Evolutionary conservation across 1,140 invertebrate species (phyloP), one percentile per base, ranked within the genome.

Genomic region (Akabosia matsudoensis): DNA sequence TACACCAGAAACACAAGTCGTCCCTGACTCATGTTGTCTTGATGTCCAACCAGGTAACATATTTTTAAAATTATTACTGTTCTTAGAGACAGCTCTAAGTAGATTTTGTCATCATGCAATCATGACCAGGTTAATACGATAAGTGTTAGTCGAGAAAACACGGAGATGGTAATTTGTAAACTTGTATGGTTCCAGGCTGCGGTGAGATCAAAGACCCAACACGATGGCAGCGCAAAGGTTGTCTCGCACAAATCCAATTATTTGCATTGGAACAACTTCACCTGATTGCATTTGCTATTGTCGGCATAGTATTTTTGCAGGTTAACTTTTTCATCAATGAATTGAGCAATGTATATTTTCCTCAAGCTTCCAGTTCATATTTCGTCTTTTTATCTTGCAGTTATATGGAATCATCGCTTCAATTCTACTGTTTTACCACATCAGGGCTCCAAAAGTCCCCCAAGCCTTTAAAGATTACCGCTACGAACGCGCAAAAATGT

Each of bases 1-100:
- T 84, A 87, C 91, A 79, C 91, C 93, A n/a, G 86, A 89, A 93
- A 88, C 91, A 76, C 87, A 89, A 74, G 88, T 88, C 80, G 92
- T 95, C 0, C 93, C 93, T 0, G 90, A 91, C 78, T 93, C 92
- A 0, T 96, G 93, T 82, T 95, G 93, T 83, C 82, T 89, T n/a
- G 84, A 28, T 28, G 61, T 67, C 31, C 3, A 67, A 31, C 61
- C 61, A 67, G 61, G 61, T 67, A 67, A 30, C 24, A 22, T 28
- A 31, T 45, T 4, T 56, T 3, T 56, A 56, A 56, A 56, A 56
- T n/a, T 56, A 56, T 56, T 56, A 56, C 3, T 45, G 37, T 45
- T 18, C 37, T 45, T 45, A 45, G n/a, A n/a, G n/a, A n/a, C n/a
- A n/a, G n/a, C n/a, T 51, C n/a, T 51, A 51, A 51, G 45, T 51